Evolutionary conservation across 2,888 invertebrate genomes (phyloP).

Genomic region (Salpingus planirostris): DNA sequence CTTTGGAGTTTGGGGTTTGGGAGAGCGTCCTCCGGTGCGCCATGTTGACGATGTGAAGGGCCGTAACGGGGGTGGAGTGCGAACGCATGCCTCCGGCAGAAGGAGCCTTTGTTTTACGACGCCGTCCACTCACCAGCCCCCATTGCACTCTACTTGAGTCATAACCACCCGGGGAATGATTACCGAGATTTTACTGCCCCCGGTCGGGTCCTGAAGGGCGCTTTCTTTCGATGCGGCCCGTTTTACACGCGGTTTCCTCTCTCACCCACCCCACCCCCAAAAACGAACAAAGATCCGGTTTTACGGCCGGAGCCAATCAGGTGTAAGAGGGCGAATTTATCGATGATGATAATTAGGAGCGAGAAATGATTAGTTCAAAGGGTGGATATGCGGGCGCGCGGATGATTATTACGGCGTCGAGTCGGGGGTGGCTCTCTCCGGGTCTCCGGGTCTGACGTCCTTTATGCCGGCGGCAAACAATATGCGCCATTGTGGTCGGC

Average conservation of each 20-base stretch:
- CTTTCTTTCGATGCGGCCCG: slow-evolving; percentile 18
- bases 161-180: slow-evolving; percentile 32
- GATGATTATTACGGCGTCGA: too few species aligned
- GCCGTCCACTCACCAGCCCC: slow-evolving; percentile 29
- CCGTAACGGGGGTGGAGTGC: slow-evolving; percentile 20
- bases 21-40: too few species aligned
- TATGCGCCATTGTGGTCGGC: slow-evolving; percentile 19
- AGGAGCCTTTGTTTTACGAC: slow-evolving; percentile 32
- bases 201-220: slow-evolving; percentile 12
- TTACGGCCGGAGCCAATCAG: neutral
- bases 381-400: too few species aligned
- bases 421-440: too few species aligned
- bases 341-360: too few species aligned
- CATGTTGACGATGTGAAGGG: slow-evolving; percentile 14
- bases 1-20: too few species aligned
- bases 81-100: slow-evolving; percentile 24
- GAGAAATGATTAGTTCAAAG: too few species aligned
- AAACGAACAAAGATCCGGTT: slow-evolving; percentile 6
- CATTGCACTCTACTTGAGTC: slow-evolving; percentile 31
- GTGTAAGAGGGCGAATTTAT: too few species aligned
- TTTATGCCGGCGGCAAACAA: slow-evolving; percentile 16
- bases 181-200: slow-evolving; percentile 31
- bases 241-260: slow-evolving; percentile 20
- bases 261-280: too few species aligned
- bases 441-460: too few species aligned